Conservation (phyloP, 37 sponge, comb jelly and placozoan species). For the Beroe forskalii region DNA sequence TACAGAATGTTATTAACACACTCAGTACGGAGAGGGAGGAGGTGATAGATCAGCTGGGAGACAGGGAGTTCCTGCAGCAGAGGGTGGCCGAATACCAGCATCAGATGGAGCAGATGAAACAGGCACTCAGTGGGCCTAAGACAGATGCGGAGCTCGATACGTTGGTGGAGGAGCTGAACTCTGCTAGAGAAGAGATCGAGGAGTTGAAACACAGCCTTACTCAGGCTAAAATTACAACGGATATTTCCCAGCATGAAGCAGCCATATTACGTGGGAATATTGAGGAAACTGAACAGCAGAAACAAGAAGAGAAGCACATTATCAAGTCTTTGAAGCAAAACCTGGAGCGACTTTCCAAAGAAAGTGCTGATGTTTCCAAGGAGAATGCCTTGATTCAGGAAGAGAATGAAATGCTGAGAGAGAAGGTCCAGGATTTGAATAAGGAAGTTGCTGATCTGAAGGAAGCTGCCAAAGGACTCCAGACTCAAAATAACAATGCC, state of each 20-base stretch:
- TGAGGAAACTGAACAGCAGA: constrained; percentile 50
- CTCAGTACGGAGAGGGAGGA: constrained; percentile 39
- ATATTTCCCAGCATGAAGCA: constrained; percentile 54
- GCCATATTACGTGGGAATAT: constrained; percentile 38
- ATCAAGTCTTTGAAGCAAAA: constrained; percentile 4
- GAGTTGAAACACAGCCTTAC: constrained; percentile 47
- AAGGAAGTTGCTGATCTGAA: constrained; percentile 27
- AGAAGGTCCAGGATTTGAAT: constrained; percentile 42
- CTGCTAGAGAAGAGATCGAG: constrained; percentile 16
- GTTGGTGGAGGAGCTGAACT: background rate
- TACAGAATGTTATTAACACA: constrained; percentile 40
- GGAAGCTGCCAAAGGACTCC: background rate
- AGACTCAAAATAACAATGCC: background rate
- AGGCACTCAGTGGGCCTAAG: background rate
- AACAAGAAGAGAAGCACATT: constrained; percentile 31
- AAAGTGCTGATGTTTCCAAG: background rate
- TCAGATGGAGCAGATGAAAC: constrained; percentile 26
- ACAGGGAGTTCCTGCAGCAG: background rate
- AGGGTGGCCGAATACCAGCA: background rate
- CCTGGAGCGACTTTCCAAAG: constrained; percentile 33
- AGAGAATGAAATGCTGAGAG: constrained; percentile 19
- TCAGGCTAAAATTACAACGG: constrained; percentile 33
- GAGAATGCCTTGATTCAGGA: constrained; percentile 7
- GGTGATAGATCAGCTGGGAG: constrained; percentile 18
- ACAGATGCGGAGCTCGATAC: background rate